These are phyloP conservation scores for Pterobdella sp. DNA, from an alignment of 2,888 invertebrate species.

Conservation along the genomic window DNA sequence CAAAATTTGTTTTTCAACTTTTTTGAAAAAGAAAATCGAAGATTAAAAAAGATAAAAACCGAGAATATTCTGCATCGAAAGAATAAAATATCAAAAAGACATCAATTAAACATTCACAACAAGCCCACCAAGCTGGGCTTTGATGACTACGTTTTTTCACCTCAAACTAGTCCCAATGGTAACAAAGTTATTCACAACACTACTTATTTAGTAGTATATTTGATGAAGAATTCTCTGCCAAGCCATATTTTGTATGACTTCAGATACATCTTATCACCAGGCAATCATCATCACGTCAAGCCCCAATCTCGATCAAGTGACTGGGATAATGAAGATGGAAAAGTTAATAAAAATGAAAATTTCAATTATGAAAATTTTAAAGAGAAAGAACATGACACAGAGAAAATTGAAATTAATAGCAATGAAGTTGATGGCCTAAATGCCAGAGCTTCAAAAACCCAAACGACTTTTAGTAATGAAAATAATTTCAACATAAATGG, in stretches of 20 bases:
- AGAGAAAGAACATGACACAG: not conserved
- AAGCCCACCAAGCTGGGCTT: no score
- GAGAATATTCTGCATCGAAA: no score
- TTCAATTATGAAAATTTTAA: not conserved
- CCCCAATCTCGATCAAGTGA: no score
- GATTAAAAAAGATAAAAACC: no score
- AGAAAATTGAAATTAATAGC: slow-evolving; percentile 3
- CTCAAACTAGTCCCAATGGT: not conserved
- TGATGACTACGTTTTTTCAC: no score
- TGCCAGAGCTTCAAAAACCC: not conserved
- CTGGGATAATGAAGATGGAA: no score
- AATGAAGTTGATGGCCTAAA: not conserved
- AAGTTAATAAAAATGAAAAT: no score
- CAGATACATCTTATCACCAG: not conserved
- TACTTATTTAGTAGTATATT: not conserved
- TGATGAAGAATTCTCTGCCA: not conserved
- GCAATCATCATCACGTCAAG: no score
- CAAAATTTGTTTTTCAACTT: no score
- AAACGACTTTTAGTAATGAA: not conserved
- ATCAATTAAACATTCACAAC: no score
- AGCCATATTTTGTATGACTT: not conserved
- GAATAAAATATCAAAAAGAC: no score
- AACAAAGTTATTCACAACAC: not conserved
- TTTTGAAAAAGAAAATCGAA: no score
- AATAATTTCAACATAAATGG: not conserved